phyloP scores from a whole-genome alignment of 2,113 vertebrate genomes.

The Oncorhynchus clarkii region DNA sequence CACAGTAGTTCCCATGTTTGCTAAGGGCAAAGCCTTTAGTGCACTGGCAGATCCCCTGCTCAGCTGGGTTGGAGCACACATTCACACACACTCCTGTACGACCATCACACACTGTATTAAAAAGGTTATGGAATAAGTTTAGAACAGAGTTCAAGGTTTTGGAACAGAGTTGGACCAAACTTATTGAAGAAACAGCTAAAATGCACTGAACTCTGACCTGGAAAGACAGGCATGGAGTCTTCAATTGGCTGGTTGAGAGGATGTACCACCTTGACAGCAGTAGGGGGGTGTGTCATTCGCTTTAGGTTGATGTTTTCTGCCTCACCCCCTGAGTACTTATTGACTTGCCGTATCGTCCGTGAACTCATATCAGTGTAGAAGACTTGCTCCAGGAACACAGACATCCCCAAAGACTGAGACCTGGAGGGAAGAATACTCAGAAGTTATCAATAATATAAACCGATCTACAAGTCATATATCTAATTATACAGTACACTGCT shows the following conservation, averaged over 20 bases:
- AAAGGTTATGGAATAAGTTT: too few species aligned
- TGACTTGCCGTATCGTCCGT: conserved; percentile 73
- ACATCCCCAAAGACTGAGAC: conserved; percentile 68
- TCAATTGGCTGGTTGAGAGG: conserved; percentile 70
- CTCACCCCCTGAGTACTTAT: conserved; percentile 82
- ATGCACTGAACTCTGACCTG: conserved; percentile 46
- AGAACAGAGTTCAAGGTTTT: too few species aligned
- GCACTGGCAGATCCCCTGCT: conserved; percentile 73
- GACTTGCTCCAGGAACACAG: conserved; percentile 78
- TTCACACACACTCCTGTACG: conserved; percentile 64
- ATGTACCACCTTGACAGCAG: conserved; percentile 80
- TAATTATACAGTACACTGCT: background rate
- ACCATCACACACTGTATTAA: conserved; percentile 57
- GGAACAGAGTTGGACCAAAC: too few species aligned
- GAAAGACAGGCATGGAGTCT: conserved; percentile 27
- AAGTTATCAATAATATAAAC: too few species aligned
- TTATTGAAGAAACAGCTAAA: background rate
- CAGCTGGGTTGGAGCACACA: conserved; percentile 63
- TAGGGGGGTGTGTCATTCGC: conserved; percentile 64
- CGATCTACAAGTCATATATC: too few species aligned
- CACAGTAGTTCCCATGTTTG: conserved; percentile 78
- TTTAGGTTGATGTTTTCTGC: conserved; percentile 69
- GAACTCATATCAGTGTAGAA: conserved; percentile 80
- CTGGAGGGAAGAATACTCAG: conserved; percentile 55
- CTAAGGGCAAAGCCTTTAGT: conserved; percentile 79